phyloP scores from a whole-genome alignment of 37 sponge, comb jelly and placozoan genomes.

The Ianthella basta region DNA sequence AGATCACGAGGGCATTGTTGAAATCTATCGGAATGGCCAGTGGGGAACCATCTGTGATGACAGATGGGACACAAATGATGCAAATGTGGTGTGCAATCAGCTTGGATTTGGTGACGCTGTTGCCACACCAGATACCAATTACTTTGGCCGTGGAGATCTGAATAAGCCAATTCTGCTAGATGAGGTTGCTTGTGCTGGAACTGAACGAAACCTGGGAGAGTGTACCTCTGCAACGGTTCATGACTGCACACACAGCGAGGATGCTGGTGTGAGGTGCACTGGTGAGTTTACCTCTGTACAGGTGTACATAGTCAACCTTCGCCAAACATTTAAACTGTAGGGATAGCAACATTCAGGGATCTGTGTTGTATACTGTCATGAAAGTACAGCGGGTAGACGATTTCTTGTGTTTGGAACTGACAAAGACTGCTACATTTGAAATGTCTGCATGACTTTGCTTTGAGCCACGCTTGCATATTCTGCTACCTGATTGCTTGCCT shows the following conservation, averaged over 20 bases:
- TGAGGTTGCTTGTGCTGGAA: background rate
- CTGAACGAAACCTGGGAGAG: background rate
- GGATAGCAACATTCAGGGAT: too few species aligned
- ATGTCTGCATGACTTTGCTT: too few species aligned
- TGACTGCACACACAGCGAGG: conserved; percentile 44
- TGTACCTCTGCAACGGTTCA: background rate
- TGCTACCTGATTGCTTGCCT: too few species aligned
- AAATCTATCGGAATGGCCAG: conserved; percentile 33
- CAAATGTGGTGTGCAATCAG: conserved; percentile 1
- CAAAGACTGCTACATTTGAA: too few species aligned
- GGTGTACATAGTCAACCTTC: too few species aligned
- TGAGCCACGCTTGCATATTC: too few species aligned
- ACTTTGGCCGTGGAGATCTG: background rate
- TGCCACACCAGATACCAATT: background rate
- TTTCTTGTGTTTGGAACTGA: too few species aligned
- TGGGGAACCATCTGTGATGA: conserved; percentile 49
- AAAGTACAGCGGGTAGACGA: too few species aligned
- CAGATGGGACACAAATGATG: conserved; percentile 28
- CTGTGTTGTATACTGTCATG: too few species aligned
- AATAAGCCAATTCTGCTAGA: conserved; percentile 1
- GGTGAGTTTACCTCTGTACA: conserved; percentile 5
- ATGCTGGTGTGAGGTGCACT: conserved; percentile 51
- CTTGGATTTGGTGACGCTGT: background rate
- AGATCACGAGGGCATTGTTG: conserved; percentile 29
- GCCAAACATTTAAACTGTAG: too few species aligned